Evolutionary conservation across 2,888 invertebrate species (phyloP).

Genomic region (Drosophila rellima): DNA sequence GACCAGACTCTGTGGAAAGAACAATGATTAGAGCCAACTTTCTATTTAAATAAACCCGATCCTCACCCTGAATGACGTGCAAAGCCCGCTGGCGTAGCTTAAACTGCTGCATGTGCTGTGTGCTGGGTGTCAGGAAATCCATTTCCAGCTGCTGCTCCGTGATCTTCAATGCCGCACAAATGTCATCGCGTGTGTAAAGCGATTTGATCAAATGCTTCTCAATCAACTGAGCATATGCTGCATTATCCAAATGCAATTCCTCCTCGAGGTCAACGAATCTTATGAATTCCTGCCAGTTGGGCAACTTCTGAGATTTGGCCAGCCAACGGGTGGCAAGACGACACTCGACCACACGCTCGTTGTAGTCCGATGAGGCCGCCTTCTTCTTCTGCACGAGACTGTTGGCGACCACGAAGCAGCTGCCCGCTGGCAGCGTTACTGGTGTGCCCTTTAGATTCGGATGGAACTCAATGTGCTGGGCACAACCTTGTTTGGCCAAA

Average conservation of each 20-base stretch:
- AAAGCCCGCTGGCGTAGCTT: constrained; percentile 94
- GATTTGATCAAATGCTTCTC: constrained; percentile 88
- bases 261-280: constrained; percentile 92
- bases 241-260: constrained; percentile 88
- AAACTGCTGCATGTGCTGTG: constrained; percentile 88
- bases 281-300: constrained; percentile 89
- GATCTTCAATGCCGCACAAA: constrained; percentile 88
- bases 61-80: constrained; percentile 93
- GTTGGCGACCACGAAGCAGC: constrained; percentile 97
- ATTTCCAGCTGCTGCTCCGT: constrained; percentile 88
- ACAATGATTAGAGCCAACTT: neutral
- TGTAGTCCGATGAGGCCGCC: constrained; percentile 96
- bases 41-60: neutral
- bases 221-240: constrained; percentile 90
- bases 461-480: constrained; percentile 97
- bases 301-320: constrained; percentile 88
- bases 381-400: constrained; percentile 96
- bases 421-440: constrained; percentile 92
- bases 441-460: constrained; percentile 91
- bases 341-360: constrained; percentile 97
- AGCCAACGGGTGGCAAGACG: constrained; percentile 94
- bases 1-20: constrained; percentile 90
- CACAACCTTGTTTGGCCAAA: constrained; percentile 93
- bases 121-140: constrained; percentile 89
- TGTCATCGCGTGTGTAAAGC: constrained; percentile 90